Base-by-base conservation (phyloP, 1,140 invertebrate species). In the Colletes latitarsis region DNA sequence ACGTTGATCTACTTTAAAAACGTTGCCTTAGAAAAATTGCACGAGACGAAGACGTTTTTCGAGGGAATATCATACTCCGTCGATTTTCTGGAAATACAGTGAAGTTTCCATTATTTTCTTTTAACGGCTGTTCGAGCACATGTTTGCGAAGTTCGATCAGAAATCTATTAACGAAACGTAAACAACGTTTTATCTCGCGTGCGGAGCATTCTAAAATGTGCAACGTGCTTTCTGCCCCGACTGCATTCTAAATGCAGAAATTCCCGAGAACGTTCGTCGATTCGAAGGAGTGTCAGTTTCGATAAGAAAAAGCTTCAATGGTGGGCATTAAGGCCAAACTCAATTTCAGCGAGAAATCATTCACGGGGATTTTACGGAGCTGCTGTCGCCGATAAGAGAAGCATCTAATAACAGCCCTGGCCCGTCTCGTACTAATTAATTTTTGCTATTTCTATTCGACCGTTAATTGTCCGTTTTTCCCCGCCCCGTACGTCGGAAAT, bases 311-410 rank as follows among this genome's bases (percentile, higher is more conserved):
- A 64, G 12, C 12, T 62, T 62, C 62, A 4, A 64, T 60, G 9
- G 53, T n/a, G 4, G 15, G 39, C 41, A 64, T 64, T 64, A 43
- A 43, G 39, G 17, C 30, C 15, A 43, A 64, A 64, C 41, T 64
- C 41, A n/a, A 64, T 64, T 64, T 64, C 39, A 64, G 8, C 62
- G 62, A 64, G 62, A 12, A 64, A 64, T 64, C 62, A 64, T 39
- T 64, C 62, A 6, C 41, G 39, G 39, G 4, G 62, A 64, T 64
- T 64, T 64, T 4, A 58, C 62, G 39, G 39, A 8, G 39, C 39
- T 21, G 57, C 2, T 15, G 19, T 58, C 19, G 4, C n/a, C 19
- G 57, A 64, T 64, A 64, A 64, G 41, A 9, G n/a, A 39, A 62
- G 21, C 21, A n/a, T 62, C 60, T 62, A 62, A 39, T 39, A 39